Conservation (phyloP, 35 echinoderm and acorn worm species). For the Amphiura filiformis region DNA sequence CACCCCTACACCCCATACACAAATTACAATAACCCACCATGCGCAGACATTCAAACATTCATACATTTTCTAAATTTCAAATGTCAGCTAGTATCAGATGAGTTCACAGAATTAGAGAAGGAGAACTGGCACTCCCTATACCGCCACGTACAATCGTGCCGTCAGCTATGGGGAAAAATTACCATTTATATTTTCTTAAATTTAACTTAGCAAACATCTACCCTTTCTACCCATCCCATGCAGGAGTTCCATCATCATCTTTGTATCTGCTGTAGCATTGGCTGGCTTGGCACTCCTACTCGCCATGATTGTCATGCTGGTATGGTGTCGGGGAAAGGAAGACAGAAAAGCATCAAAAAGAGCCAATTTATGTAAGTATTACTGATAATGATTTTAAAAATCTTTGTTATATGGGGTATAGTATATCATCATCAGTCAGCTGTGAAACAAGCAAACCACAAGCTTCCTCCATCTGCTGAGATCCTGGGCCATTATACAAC, state of each 20-base stretch:
- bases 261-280: constrained; percentile 57
- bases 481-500: background rate
- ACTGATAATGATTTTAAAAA: background rate
- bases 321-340: constrained; percentile 57
- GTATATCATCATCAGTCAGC: background rate
- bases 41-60: too few species aligned
- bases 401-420: background rate
- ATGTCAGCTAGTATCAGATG: too few species aligned
- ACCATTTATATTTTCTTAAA: too few species aligned
- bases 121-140: too few species aligned
- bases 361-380: constrained; percentile 44
- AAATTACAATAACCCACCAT: too few species aligned
- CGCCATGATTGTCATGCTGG: constrained; percentile 62
- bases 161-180: too few species aligned
- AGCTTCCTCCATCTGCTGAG: background rate
- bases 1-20: too few species aligned
- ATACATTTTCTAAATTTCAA: too few species aligned
- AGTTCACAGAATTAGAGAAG: too few species aligned
- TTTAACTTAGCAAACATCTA: too few species aligned
- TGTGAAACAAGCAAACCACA: background rate
- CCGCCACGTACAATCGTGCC: too few species aligned
- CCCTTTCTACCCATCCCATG: too few species aligned
- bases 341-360: constrained; percentile 37
- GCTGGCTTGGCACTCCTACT: constrained; percentile 65
- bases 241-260: constrained; percentile 81